Conservation (phyloP, 2,113 vertebrate genomes). For the Irena cyanogastra region DNA sequence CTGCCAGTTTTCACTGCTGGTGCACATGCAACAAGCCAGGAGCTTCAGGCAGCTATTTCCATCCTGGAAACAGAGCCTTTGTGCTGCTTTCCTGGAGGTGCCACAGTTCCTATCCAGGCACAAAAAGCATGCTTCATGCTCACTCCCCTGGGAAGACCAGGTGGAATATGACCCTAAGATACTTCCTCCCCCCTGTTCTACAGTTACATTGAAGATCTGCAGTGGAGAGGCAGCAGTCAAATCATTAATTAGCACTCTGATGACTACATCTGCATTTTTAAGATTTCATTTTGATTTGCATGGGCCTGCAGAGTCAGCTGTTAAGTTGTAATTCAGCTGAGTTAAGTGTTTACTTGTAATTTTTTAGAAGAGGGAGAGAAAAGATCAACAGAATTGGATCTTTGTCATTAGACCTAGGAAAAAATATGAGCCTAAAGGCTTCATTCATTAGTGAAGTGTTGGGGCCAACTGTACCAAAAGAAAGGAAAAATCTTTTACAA, state of each 20-base stretch:
- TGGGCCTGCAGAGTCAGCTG: conserved; percentile 16
- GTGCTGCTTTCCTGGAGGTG: not conserved
- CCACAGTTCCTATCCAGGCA: not conserved
- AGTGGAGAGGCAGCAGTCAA: conserved; percentile 1
- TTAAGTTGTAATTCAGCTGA: conserved; percentile 11
- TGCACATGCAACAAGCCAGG: not conserved
- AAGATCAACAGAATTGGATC: not conserved
- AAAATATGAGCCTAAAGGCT: not conserved
- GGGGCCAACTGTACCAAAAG: not conserved
- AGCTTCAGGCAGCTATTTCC: not conserved
- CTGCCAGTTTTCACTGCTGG: not conserved
- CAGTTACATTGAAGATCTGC: conserved; percentile 12
- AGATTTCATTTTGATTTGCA: conserved; percentile 42
- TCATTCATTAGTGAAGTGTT: not conserved
- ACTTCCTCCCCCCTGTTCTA: not conserved
- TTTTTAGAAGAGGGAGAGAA: not conserved
- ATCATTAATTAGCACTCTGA: conserved; percentile 40
- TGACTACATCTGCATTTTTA: conserved; percentile 35
- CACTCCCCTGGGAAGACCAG: not conserved
- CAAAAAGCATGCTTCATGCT: not conserved
- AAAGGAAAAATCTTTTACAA: not conserved
- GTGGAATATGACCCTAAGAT: not conserved
- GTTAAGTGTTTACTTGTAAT: not conserved
- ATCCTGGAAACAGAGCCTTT: not conserved
- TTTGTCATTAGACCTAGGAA: not conserved